Conservation (phyloP, 2,888 invertebrate genomes). For the Leptothorax acervorum region DNA sequence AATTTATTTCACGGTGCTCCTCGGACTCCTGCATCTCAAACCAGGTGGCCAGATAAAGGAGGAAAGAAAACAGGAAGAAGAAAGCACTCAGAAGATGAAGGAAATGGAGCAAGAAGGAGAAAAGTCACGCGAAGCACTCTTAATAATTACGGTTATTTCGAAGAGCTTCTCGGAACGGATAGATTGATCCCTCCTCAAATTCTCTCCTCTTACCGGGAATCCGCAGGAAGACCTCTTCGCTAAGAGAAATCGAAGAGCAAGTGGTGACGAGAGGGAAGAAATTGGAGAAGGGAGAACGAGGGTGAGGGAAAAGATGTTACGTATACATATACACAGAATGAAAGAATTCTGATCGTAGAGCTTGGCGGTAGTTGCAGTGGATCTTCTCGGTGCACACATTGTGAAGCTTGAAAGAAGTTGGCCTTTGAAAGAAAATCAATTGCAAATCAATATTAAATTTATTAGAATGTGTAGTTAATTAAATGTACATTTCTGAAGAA, state of each 20-base stretch:
- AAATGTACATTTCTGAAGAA: constrained; percentile 7
- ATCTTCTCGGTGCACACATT: background rate
- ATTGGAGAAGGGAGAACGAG: constrained; percentile 51
- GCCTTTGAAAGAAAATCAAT: background rate
- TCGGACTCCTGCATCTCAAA: constrained; percentile 1
- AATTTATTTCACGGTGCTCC: background rate
- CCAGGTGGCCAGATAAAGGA: constrained; percentile 14
- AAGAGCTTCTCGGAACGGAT: constrained; percentile 80
- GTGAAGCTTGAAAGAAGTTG: background rate
- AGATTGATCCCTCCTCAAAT: constrained; percentile 75
- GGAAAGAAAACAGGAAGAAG: constrained; percentile 31
- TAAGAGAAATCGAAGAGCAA: constrained; percentile 72
- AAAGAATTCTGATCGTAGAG: constrained; percentile 75
- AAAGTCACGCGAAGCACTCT: constrained; percentile 60
- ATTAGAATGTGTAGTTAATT: background rate
- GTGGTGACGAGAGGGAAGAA: constrained; percentile 64
- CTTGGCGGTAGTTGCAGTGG: constrained; percentile 5
- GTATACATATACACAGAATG: constrained; percentile 66
- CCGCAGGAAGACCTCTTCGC: constrained; percentile 68
- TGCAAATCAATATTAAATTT: background rate
- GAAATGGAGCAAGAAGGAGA: constrained; percentile 48
- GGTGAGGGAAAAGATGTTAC: constrained; percentile 65
- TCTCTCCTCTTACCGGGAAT: constrained; percentile 75
- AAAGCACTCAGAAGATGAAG: constrained; percentile 35
- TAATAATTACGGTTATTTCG: constrained; percentile 79